phyloP scores from a whole-genome alignment of 2,888 invertebrate species.

The Polietes domitor region DNA sequence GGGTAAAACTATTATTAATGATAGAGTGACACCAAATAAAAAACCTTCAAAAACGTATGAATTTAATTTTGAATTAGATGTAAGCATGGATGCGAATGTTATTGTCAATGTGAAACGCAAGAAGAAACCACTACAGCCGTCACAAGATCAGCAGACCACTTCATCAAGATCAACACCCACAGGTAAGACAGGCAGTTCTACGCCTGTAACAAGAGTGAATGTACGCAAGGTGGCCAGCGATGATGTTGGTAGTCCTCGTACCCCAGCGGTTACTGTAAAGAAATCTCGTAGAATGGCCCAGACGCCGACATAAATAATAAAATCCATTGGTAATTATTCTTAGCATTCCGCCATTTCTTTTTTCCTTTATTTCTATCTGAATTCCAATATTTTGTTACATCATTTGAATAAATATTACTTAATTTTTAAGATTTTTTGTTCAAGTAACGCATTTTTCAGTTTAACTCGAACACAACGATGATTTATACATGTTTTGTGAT shows the following conservation, averaged over 20 bases:
- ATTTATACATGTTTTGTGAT: not conserved
- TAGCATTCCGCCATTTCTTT: not conserved
- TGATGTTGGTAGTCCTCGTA: constrained; percentile 71
- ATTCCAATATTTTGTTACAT: not conserved
- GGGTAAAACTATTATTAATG: constrained; percentile 79
- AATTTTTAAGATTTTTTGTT: not conserved
- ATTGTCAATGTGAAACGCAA: constrained; percentile 80
- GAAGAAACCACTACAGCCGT: constrained; percentile 72
- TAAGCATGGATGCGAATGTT: constrained; percentile 81
- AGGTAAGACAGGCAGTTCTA: constrained; percentile 42
- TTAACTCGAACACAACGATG: not conserved
- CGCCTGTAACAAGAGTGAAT: constrained; percentile 75
- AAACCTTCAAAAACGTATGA: constrained; percentile 79
- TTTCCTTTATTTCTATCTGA: not conserved
- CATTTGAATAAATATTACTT: not conserved
- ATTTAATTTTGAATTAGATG: constrained; percentile 80
- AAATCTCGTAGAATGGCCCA: constrained; percentile 68
- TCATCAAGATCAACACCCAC: constrained; percentile 25
- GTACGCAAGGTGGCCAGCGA: constrained; percentile 73
- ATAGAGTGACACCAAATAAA: constrained; percentile 77
- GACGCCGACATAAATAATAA: constrained; percentile 20
- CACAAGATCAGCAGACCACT: constrained; percentile 39
- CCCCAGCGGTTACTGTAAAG: constrained; percentile 74
- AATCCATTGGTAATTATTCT: not conserved
- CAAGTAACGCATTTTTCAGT: not conserved